Evolutionary conservation across 2,797 vertebrate species (phyloP).

Genomic region (Oreochromis mossambicus): DNA sequence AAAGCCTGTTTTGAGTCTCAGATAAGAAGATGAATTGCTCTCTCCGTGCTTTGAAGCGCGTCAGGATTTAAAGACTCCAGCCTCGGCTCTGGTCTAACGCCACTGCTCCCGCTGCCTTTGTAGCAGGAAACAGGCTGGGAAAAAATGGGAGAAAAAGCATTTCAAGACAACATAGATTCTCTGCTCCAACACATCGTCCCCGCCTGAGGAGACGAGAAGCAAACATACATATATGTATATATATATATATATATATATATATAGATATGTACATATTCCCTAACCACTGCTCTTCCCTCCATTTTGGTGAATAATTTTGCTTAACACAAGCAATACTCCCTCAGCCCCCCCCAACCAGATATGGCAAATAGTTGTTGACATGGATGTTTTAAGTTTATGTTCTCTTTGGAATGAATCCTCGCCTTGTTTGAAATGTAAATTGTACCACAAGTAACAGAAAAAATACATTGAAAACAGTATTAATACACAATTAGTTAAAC

Average conservation of each 20-base stretch:
- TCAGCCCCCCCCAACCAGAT: neutral
- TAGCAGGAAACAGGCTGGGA: slow-evolving; percentile 63
- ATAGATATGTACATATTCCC: neutral
- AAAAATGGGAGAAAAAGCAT: slow-evolving; percentile 49
- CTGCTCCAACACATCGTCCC: slow-evolving; percentile 58
- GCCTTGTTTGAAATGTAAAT: slow-evolving; percentile 43
- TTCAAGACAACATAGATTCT: slow-evolving; percentile 79
- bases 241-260: neutral
- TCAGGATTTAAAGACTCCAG: slow-evolving; percentile 84
- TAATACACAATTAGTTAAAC: neutral
- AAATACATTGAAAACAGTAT: neutral
- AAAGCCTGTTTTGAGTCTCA: slow-evolving; percentile 83
- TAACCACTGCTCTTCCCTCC: slow-evolving; percentile 30
- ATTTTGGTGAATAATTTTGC: slow-evolving; percentile 44
- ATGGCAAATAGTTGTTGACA: slow-evolving; percentile 44
- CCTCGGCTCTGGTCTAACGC: slow-evolving; percentile 74
- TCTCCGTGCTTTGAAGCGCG: slow-evolving; percentile 80
- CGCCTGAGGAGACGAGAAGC: slow-evolving; percentile 58
- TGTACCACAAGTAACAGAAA: neutral
- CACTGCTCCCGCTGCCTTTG: slow-evolving; percentile 76
- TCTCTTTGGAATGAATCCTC: slow-evolving; percentile 5
- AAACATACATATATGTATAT: neutral
- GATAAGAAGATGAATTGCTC: slow-evolving; percentile 88
- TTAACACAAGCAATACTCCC: slow-evolving; percentile 6
- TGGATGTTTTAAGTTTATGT: slow-evolving; percentile 21